A percentile compares a stretch with the other conserved stretches of the same genome.
Evolutionary conservation across 2,888 invertebrate genomes (phyloP).

Genomic region (Pantelozetes paolii): DNA sequence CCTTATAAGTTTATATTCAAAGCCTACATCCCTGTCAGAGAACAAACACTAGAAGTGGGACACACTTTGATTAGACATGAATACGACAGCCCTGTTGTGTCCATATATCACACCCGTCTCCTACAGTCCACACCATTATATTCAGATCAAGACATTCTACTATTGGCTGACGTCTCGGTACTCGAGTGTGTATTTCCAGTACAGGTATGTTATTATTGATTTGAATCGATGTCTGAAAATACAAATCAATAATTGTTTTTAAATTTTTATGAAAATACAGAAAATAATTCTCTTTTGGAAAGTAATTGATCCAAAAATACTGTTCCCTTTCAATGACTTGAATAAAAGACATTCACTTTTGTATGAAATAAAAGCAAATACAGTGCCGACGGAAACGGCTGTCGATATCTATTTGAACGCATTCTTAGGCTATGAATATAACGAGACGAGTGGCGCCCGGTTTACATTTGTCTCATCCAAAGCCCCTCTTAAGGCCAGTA

Average conservation of each 20-base stretch:
- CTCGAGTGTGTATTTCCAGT: conserved; percentile 41
- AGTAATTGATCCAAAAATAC: conserved; percentile 39
- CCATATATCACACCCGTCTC: conserved; percentile 38
- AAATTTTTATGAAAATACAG: conserved; percentile 5
- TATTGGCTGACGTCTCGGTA: conserved; percentile 41
- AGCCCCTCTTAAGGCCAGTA: conserved; percentile 40
- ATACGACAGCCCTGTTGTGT: conserved; percentile 46
- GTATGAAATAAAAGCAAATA: conserved; percentile 38
- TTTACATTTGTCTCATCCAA: conserved; percentile 32
- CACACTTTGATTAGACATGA: conserved; percentile 42
- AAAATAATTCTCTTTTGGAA: conserved; percentile 41
- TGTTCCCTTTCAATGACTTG: conserved; percentile 39
- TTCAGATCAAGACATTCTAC: conserved; percentile 18
- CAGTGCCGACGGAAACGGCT: conserved; percentile 40
- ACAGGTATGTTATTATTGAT: conserved; percentile 24
- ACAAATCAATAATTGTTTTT: background rate
- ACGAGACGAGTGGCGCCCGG: conserved; percentile 41
- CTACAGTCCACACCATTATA: conserved; percentile 32
- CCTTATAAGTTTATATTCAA: conserved; percentile 45
- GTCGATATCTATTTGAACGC: conserved; percentile 38
- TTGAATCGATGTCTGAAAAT: background rate
- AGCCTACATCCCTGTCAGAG: conserved; percentile 43
- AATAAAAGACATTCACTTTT: conserved; percentile 18
- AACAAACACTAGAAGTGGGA: conserved; percentile 43
- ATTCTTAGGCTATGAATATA: conserved; percentile 38